Conservation (phyloP, 2,797 vertebrate species). For the Notolepis coatsorum region DNA sequence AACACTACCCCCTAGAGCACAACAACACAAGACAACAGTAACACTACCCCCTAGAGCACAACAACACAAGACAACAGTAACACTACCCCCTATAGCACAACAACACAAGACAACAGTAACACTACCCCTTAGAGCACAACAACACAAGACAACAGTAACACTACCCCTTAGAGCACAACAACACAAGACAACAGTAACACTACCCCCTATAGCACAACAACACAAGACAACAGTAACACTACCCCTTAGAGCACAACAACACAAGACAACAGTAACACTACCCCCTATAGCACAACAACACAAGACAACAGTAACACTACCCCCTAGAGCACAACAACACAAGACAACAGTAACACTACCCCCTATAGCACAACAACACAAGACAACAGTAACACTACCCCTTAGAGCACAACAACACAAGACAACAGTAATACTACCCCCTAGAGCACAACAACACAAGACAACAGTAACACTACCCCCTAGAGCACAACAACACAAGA, state of each 20-base stretch:
- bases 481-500: conserved; percentile 39
- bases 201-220: conserved; percentile 32
- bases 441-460: conserved; percentile 21
- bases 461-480: too few relatives aligned
- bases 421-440: conserved; percentile 43
- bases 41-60: conserved; percentile 32
- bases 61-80: too few relatives aligned
- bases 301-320: too few relatives aligned
- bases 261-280: conserved; percentile 46
- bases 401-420: conserved; percentile 38
- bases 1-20: conserved; percentile 34
- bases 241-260: conserved; percentile 37
- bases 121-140: conserved; percentile 29
- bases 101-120: conserved; percentile 48
- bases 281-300: conserved; percentile 25
- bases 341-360: conserved; percentile 43
- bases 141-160: too few relatives aligned
- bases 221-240: too few relatives aligned
- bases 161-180: conserved; percentile 35
- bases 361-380: conserved; percentile 23
- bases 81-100: conserved; percentile 32
- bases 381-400: too few relatives aligned
- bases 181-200: conserved; percentile 43
- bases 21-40: conserved; percentile 46
- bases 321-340: conserved; percentile 39